Conservation (phyloP, 2,797 vertebrate genomes). For the Mergus octosetaceus region DNA sequence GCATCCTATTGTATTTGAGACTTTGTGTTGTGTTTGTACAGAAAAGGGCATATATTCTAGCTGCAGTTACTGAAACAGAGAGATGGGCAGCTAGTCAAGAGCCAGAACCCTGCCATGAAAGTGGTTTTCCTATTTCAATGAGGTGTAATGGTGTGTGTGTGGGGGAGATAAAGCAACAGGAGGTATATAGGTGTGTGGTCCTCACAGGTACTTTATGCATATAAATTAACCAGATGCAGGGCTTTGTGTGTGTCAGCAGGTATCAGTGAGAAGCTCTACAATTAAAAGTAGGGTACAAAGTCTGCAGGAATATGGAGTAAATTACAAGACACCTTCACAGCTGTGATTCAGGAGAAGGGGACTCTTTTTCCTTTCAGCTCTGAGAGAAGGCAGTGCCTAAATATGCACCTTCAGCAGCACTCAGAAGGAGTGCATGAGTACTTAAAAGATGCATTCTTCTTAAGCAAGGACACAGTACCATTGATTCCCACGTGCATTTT, state of each 20-base stretch:
- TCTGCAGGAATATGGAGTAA: neutral
- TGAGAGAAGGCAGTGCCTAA: neutral
- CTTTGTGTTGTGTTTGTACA: neutral
- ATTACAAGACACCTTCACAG: neutral
- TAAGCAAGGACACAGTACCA: neutral
- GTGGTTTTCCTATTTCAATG: neutral
- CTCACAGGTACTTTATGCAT: neutral
- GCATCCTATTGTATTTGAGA: neutral
- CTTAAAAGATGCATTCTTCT: neutral
- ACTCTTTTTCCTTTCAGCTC: too few species aligned
- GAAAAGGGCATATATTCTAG: neutral
- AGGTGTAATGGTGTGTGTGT: neutral
- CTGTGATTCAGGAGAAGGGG: neutral
- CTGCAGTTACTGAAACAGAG: neutral
- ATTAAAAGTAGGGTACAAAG: neutral
- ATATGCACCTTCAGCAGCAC: neutral
- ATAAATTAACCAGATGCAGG: neutral
- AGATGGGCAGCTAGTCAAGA: neutral
- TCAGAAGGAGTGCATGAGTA: neutral
- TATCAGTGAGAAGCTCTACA: neutral
- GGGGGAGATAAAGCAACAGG: neutral
- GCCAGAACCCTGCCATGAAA: neutral
- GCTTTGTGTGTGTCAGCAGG: neutral
- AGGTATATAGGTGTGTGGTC: neutral
- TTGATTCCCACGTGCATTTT: neutral